Conservation (phyloP, 2,113 vertebrate genomes). For the Equus przewalskii region DNA sequence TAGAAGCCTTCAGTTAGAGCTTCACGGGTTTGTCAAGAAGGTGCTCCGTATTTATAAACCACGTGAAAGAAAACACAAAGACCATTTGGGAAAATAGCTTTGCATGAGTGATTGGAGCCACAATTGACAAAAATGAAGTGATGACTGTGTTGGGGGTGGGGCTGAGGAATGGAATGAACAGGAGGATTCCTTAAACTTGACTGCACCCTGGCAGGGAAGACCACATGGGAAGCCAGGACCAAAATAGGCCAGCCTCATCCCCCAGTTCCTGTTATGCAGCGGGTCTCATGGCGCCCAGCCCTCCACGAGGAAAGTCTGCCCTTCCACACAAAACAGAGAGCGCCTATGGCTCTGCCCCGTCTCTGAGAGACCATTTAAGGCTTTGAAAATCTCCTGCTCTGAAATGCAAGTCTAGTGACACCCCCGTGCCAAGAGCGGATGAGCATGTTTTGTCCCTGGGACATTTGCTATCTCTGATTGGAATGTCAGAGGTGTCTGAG, state of each 20-base stretch:
- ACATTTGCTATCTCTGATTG: conserved; percentile 78
- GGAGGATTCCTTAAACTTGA: not conserved
- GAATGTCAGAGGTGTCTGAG: conserved; percentile 77
- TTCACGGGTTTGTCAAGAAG: not conserved
- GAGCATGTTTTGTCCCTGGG: conserved; percentile 73
- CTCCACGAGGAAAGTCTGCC: not conserved
- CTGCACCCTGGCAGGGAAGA: not conserved
- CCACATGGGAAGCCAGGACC: not conserved
- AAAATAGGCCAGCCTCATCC: conserved; percentile 52
- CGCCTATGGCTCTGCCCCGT: not conserved
- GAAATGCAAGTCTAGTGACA: conserved; percentile 61
- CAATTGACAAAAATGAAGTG: not conserved
- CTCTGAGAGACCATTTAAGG: conserved; percentile 82
- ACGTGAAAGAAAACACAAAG: not conserved
- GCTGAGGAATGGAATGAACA: not conserved
- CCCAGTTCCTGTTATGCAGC: not conserved
- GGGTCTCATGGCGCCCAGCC: not conserved
- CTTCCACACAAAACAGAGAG: not conserved
- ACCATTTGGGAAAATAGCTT: not conserved
- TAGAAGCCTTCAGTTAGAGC: not conserved
- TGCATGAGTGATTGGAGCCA: not conserved
- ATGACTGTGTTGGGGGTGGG: too few relatives aligned
- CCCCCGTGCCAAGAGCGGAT: conserved; percentile 72
- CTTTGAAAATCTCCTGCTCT: conserved; percentile 65
- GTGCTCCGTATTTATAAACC: not conserved